These are phyloP conservation scores for Hippocampus barbouri DNA, from an alignment of 2,113 vertebrate genomes.

Conservation along the genomic window DNA sequence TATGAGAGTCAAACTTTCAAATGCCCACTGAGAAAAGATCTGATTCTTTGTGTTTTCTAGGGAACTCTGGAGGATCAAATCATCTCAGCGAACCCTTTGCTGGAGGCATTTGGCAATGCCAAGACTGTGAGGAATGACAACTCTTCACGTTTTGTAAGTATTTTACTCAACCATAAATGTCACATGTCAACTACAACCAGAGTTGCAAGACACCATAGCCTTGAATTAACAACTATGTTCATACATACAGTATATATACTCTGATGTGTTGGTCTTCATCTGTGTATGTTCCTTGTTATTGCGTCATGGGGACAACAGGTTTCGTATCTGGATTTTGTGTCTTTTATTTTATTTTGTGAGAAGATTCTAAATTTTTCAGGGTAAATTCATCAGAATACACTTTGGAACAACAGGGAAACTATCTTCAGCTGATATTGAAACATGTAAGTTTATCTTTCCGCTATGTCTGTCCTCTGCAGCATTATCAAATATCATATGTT, in stretches of 20 bases:
- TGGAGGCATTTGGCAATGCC: constrained; percentile 70
- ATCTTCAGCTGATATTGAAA: constrained; percentile 64
- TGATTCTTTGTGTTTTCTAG: constrained; percentile 21
- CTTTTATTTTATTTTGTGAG: background rate
- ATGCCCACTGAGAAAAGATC: constrained; percentile 23
- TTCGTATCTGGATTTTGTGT: background rate
- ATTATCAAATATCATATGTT: too few species aligned
- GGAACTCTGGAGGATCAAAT: constrained; percentile 72
- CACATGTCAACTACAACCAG: background rate
- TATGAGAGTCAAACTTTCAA: background rate
- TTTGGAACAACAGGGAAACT: constrained; percentile 64
- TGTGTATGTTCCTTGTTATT: background rate
- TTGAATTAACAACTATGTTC: background rate
- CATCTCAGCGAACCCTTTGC: constrained; percentile 64
- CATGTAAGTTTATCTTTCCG: constrained; percentile 40
- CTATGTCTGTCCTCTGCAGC: background rate
- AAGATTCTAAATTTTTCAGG: constrained; percentile 25
- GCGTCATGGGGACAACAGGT: background rate
- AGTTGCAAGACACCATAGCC: background rate
- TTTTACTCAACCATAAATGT: too few species aligned
- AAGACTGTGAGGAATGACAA: constrained; percentile 73
- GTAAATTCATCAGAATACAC: constrained; percentile 68
- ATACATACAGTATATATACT: background rate
- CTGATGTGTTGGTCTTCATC: background rate
- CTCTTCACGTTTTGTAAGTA: constrained; percentile 70